Evolutionary conservation across 2,797 vertebrate genomes (phyloP).

Genomic region (Protonibea diacanthus): DNA sequence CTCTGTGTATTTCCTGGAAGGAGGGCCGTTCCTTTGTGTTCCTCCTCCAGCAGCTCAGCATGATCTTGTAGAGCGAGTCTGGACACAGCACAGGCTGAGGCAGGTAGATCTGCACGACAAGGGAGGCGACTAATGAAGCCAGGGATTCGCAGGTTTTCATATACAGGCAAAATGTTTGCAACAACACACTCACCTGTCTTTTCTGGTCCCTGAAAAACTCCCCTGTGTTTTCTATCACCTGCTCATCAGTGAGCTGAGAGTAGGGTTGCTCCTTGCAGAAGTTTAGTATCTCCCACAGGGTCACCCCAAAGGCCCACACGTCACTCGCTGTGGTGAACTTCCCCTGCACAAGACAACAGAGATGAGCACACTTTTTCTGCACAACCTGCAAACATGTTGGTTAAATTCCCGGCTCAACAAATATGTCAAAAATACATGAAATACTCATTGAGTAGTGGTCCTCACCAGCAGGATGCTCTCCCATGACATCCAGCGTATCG

Average conservation of each 20-base stretch:
- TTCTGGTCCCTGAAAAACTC: conserved; percentile 99
- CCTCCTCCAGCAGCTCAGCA: conserved; percentile 98
- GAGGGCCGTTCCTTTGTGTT: conserved; percentile 94
- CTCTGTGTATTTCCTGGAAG: conserved; percentile 93
- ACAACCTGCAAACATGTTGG: not conserved
- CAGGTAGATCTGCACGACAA: conserved; percentile 89
- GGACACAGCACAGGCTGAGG: conserved; percentile 94
- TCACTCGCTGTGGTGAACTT: conserved; percentile 99
- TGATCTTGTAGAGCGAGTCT: conserved; percentile 95
- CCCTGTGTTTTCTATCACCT: conserved; percentile 99
- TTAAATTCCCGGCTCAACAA: not conserved
- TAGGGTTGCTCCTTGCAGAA: conserved; percentile 98
- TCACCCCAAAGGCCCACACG: conserved; percentile 97
- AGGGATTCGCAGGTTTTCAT: not conserved
- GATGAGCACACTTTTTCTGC: not conserved
- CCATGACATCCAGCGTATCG: conserved; percentile 99
- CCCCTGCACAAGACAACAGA: conserved; percentile 82
- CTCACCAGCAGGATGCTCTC: conserved; percentile 97
- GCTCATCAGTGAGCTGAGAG: conserved; percentile 96
- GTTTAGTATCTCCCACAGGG: conserved; percentile 96
- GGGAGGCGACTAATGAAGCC: not conserved
- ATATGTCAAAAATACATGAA: not conserved
- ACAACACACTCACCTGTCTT: conserved; percentile 87
- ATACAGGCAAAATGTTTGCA: not conserved
- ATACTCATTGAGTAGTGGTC: fast-evolving